A percentile compares a stretch with the other conserved stretches of the same genome.
phyloP scores from a whole-genome alignment of 1,140 invertebrate genomes.

The Tetramorium alpestre region DNA sequence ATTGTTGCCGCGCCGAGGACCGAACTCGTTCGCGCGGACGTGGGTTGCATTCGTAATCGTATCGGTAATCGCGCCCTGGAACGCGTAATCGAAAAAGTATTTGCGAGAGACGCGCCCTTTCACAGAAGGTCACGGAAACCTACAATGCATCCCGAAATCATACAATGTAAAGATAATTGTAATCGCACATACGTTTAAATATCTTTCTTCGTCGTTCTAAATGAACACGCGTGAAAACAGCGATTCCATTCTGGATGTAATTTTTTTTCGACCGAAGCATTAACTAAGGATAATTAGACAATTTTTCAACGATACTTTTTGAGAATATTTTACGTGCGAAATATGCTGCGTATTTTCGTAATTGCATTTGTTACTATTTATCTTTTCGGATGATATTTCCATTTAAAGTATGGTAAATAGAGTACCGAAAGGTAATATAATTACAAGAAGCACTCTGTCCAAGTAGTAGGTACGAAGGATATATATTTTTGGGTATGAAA shows the following conservation, averaged over 20 bases:
- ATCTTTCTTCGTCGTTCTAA: background rate
- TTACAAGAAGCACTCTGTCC: background rate
- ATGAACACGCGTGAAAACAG: background rate
- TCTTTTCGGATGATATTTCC: background rate
- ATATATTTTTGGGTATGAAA: background rate
- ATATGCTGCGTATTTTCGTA: background rate
- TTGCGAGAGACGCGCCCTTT: background rate
- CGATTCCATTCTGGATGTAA: background rate
- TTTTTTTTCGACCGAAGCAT: background rate
- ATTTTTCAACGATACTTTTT: background rate
- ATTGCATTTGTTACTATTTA: background rate
- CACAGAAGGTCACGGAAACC: too few species aligned
- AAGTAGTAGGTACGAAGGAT: background rate
- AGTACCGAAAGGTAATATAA: background rate
- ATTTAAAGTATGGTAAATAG: background rate
- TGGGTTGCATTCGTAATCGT: constrained; percentile 35
- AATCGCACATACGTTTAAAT: background rate
- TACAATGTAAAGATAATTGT: background rate
- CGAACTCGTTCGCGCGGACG: constrained; percentile 26
- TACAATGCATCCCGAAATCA: background rate
- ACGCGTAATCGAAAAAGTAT: constrained; percentile 30
- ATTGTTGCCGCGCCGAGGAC: constrained; percentile 2
- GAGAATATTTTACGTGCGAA: background rate
- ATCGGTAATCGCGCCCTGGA: constrained; percentile 35
- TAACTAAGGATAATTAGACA: background rate